Evolutionary conservation across 64 coral and sea anemone genomes (phyloP), one percentile per base, ranked within the genome.

Genomic region (Orbicella faveolata): DNA sequence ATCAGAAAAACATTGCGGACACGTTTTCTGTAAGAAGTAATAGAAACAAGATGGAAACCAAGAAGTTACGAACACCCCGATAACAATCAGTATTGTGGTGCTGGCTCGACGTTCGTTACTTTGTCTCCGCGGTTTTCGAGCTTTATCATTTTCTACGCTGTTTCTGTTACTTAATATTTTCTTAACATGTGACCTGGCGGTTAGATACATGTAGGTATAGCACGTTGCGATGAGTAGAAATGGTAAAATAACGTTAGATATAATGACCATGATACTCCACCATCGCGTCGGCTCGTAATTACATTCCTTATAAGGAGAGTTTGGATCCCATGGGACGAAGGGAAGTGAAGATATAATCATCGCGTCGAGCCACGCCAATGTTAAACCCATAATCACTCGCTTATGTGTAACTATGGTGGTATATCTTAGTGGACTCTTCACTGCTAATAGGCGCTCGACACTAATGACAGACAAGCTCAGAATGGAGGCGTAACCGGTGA

Each of bases 11-110:
- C 96, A 98, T 8, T 51, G 25, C 12, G 86, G 89, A 15, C 93
- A 98, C 2, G 91, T 90, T 34, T 86, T 89, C 30, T 87, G 53
- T 20, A 98, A 62, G 74, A 98, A 98, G 80, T 98, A 98, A 37
- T 98, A 98, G n/a, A 98, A 80, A 15, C 86, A 92, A 4, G 96
- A 98, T 1, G 96, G 96, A 75, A 98, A 98, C 96, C 96, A 98
- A 13, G 80, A 89, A 14, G 94, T 75, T 2, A 94, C 87, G 52
- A 98, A 98, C 3, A 98, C 52, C 19, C 96, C 96, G 68, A 98
- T 98, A 2, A 98, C 93, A 79, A 98, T 94, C 66, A 98, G 91
- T n/a, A 98, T 98, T 33, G 96, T 98, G 20, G 94, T 90, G 73
- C 91, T 98, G 36, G 89, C 96, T 54, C 92, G 91, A 1, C 96